Evolutionary conservation across 2,888 invertebrate genomes (phyloP).

Genomic region (Hypolimnas misippus): DNA sequence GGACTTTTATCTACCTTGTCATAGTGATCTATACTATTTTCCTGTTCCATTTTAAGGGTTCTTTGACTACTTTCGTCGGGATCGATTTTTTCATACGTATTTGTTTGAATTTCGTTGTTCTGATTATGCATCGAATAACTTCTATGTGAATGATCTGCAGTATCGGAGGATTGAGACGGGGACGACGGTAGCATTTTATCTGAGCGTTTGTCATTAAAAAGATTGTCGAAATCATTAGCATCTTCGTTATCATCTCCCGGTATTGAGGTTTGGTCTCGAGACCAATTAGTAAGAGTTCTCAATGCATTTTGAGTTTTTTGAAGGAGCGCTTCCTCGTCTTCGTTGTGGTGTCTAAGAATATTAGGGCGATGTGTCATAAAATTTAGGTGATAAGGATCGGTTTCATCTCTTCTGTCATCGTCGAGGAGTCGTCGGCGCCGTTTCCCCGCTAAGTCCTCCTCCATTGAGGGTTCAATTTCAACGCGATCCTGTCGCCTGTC

Average conservation of each 20-base stretch:
- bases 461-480: slow-evolving; percentile 53
- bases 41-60: slow-evolving; percentile 56
- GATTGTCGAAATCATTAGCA: slow-evolving; percentile 91
- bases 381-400: slow-evolving; percentile 58
- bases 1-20: slow-evolving; percentile 79
- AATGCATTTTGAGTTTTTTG: slow-evolving; percentile 94
- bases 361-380: slow-evolving; percentile 66
- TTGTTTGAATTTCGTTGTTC: slow-evolving; percentile 55
- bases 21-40: slow-evolving; percentile 66
- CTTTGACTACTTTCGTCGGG: slow-evolving; percentile 46
- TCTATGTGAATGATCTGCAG: slow-evolving; percentile 85
- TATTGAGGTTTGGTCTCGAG: slow-evolving; percentile 85
- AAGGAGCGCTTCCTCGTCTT: slow-evolving; percentile 92
- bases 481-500: slow-evolving; percentile 69
- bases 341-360: slow-evolving; percentile 67
- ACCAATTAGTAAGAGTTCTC: slow-evolving; percentile 94
- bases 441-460: slow-evolving; percentile 67
- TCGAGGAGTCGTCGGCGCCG: slow-evolving; percentile 77
- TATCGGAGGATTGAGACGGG: slow-evolving; percentile 85
- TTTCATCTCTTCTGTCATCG: slow-evolving; percentile 69
- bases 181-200: slow-evolving; percentile 86
- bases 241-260: slow-evolving; percentile 89
- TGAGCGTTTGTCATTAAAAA: slow-evolving; percentile 93
- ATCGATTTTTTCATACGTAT: slow-evolving; percentile 53
- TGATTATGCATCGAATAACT: slow-evolving; percentile 84